Base-by-base conservation (phyloP, 2,888 invertebrate genomes). In the Diabrotica balteata region DNA sequence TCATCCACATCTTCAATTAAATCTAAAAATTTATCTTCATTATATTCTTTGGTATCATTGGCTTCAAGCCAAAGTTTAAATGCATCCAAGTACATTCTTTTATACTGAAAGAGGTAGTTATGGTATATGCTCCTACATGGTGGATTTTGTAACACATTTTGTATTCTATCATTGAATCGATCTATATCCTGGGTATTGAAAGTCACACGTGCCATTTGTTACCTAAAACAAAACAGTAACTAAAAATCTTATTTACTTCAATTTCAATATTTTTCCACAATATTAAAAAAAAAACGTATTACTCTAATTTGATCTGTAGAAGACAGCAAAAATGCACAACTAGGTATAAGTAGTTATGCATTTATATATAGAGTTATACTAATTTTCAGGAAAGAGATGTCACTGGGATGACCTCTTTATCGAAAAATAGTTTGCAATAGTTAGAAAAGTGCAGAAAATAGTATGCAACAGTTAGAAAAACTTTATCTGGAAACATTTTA, bases 1-100 rank as follows among this genome's bases (percentile, higher is more conserved):
- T 69, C 76, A 64, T 77, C 75, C 7, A 80, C 68, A 45, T 76
- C 75, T 49, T 79, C 78, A 22, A 79, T 76, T 50, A 76, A 58
- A 59, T 79, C 78, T 17, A 75, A 60, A 59, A 76, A 72, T 54
- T 63, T 49, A 11, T 75, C 75, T 63, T 79, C 79, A 53, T 77
- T 69, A 67, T 72, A 77, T 22, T 65, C 55, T 58, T 69, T 69
- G 46, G 68, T 64, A 51, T 63, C 62, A 60, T 75, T 70, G 32
- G 74, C 77, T 61, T 67, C 61, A 10, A 70, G 63, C 79, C 79
- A 80, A 43, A 80, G 66, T 45, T 72, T 63, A 2, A 79, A 67
- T 51, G 74, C 72, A 61, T 74, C 71, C 6, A 68, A 54, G 54
- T 59, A 72, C 69, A 53, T 66, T 69, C 46, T 66, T 50, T 43